phyloP scores from a whole-genome alignment of 37 sponge, comb jelly and placozoan species.

The Oscarella lobularis region DNA sequence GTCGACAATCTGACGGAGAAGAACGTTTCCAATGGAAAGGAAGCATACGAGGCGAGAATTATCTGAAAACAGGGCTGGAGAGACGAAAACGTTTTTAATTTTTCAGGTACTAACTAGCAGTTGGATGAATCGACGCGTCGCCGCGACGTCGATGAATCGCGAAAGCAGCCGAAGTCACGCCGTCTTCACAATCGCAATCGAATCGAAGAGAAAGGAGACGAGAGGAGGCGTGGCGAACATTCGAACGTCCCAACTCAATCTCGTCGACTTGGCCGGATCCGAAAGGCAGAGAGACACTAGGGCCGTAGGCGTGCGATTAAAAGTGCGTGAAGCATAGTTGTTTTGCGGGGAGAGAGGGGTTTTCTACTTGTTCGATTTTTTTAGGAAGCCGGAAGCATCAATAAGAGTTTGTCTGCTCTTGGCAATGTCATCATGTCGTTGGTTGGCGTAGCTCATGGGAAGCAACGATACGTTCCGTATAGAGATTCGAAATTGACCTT shows the following conservation, averaged over 20 bases:
- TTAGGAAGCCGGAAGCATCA: conserved; percentile 84
- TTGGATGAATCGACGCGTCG: conserved; percentile 65
- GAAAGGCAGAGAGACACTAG: conserved; percentile 72
- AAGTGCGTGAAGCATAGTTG: conserved; percentile 21
- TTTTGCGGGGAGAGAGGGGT: neutral
- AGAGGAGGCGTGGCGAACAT: conserved; percentile 47
- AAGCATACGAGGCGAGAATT: conserved; percentile 44
- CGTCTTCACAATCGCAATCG: conserved; percentile 69
- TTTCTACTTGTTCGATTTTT: too few species aligned
- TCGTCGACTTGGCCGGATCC: conserved; percentile 76
- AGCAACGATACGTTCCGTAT: conserved; percentile 69
- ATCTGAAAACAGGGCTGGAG: too few species aligned
- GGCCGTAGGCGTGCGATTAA: conserved; percentile 50
- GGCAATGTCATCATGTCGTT: conserved; percentile 80
- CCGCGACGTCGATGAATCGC: conserved; percentile 80
- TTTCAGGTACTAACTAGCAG: conserved; percentile 44
- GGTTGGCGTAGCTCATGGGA: conserved; percentile 66
- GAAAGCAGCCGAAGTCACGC: conserved; percentile 86
- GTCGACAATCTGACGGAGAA: conserved; percentile 66
- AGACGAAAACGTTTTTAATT: too few species aligned
- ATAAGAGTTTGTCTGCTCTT: conserved; percentile 62
- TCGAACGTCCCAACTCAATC: conserved; percentile 48
- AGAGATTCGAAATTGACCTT: conserved; percentile 82
- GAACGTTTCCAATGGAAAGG: conserved; percentile 42
- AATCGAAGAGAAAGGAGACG: conserved; percentile 70